Base-by-base conservation (phyloP, 2,113 vertebrate genomes). In the Eptesicus fuscus region DNA sequence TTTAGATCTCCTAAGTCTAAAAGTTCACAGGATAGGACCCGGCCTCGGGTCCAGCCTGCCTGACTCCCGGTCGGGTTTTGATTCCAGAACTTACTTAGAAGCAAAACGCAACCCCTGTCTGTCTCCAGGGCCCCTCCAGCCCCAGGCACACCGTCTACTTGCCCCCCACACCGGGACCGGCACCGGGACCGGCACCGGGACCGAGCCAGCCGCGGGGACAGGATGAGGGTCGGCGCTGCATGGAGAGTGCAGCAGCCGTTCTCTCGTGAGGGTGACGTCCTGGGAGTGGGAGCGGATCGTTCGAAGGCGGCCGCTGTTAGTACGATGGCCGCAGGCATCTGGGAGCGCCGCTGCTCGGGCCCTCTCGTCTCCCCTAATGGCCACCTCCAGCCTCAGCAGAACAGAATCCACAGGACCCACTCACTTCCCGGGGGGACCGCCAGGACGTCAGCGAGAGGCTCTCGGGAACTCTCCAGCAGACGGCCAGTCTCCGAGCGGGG, bases 391-490 rank as follows among this genome's bases (percentile, higher is more conserved):
- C 53, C 71, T 70, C 20, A 1, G 20, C 32, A 28, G 83, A 63
- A 40, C 1, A 32, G n/a, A 73, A 4, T n/a, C 14, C 0, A 49
- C 28, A 44, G 79, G 65, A 51, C 20, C 44, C 51, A n/a, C 61
- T 59, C 13, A 63, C 7, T 53, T 49, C 73, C 9, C 63, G 7
- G 7, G 47, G n/a, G 83, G 47, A 28, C 79, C 82, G 44, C 47
- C 49, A 85, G 40, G 18, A 42, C n/a, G 44, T 63, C 9, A 93
- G 83, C 82, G 79, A 40, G 85, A 70, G 71, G 35, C n/a, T 9
- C 70, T 37, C 9, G 53, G 89, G 90, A 79, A 44, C 56, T 93
- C 96, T 83, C 83, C 83, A 20, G 47, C 28, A 47, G 82, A 22
- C 2, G 51, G 42, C 0, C 63, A 61, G 49, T 25, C 16, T 5